Percentiles rank a stretch among this genome's conserved stretches.
Conservation (phyloP, 2,113 vertebrate genomes). For the Notechis scutatus region DNA sequence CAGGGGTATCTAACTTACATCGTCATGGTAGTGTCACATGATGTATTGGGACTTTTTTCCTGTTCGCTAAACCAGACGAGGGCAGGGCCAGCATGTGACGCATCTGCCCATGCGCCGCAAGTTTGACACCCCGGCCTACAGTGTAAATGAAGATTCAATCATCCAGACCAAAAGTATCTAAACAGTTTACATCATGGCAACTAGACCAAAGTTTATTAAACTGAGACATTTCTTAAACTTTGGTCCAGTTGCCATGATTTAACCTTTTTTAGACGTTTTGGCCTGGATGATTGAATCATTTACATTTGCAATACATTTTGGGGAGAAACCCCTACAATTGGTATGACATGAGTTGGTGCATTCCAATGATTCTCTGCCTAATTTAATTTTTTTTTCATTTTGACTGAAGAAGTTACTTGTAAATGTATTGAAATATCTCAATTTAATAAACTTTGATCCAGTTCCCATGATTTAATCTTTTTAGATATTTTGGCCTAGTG, state of each 20-base stretch:
- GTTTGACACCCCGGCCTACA: not conserved
- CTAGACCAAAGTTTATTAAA: no score
- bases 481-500: not conserved
- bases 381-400: not conserved
- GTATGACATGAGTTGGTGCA: not conserved
- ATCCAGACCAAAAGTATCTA: no score
- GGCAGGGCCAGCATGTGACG: no score
- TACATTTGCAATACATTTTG: not conserved
- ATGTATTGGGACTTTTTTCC: no score
- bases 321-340: not conserved
- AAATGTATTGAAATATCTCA: no score
- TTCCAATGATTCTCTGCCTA: not conserved
- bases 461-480: not conserved
- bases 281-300: not conserved
- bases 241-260: not conserved
- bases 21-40: no score
- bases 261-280: not conserved
- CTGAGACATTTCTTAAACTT: not conserved
- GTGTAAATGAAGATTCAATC: not conserved
- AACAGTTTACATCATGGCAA: no score
- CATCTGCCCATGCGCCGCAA: rapidly evolving
- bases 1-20: no score
- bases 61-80: no score
- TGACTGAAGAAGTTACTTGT: not conserved
- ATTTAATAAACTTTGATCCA: not conserved